A percentile compares a stretch with the other conserved stretches of the same genome.
Conservation (phyloP, 2,888 invertebrate species). For the Nudaria mundana region DNA sequence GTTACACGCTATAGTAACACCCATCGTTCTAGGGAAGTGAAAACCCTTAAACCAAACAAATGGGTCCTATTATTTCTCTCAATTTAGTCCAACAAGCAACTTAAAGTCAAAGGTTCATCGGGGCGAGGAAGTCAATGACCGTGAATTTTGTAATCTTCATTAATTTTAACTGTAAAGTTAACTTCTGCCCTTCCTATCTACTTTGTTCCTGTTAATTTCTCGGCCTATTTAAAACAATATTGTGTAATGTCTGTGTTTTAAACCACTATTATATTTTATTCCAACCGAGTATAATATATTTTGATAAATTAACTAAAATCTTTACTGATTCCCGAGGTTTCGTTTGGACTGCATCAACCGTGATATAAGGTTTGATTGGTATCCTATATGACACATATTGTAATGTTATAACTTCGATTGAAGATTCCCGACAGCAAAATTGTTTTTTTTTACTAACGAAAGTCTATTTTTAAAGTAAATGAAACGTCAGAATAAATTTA, state of each 20-base stretch:
- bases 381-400: too few relatives aligned
- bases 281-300: too few relatives aligned
- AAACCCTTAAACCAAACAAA: constrained; percentile 75
- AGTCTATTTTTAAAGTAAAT: not conserved
- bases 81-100: constrained; percentile 78
- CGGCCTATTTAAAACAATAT: constrained; percentile 36
- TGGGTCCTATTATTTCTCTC: constrained; percentile 79
- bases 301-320: too few relatives aligned
- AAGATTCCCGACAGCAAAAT: too few relatives aligned
- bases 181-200: constrained; percentile 56
- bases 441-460: too few relatives aligned
- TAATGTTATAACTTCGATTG: too few relatives aligned
- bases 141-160: constrained; percentile 80
- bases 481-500: not conserved
- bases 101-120: constrained; percentile 76
- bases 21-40: constrained; percentile 51
- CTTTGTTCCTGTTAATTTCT: constrained; percentile 58
- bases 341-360: too few relatives aligned
- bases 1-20: too few relatives aligned
- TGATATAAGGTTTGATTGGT: too few relatives aligned
- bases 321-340: too few relatives aligned
- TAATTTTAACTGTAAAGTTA: constrained; percentile 72
- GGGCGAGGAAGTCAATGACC: constrained; percentile 76
- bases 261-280: constrained; percentile 7
- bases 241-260: constrained; percentile 28